phyloP scores from a whole-genome alignment of 2,797 vertebrate genomes.

The Hoplostethus atlanticus region DNA sequence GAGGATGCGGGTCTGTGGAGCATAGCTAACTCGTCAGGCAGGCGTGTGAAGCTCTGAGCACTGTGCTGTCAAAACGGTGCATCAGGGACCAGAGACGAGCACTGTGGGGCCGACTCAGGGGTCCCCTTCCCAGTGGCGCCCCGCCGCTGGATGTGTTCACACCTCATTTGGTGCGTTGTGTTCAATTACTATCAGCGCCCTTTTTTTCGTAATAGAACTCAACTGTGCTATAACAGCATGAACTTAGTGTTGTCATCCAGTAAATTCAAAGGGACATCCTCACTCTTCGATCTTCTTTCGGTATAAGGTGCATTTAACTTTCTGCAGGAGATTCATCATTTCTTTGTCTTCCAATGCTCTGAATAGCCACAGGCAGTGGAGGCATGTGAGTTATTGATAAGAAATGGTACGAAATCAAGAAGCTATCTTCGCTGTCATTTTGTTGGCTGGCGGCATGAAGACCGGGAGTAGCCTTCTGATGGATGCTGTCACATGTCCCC shows the following conservation, averaged over 20 bases:
- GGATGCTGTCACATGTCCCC: conserved; percentile 71
- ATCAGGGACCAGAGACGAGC: too few species aligned
- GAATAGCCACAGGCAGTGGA: conserved; percentile 31
- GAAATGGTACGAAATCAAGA: conserved; percentile 51
- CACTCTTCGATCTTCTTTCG: conserved; percentile 23
- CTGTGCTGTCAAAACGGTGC: too few species aligned
- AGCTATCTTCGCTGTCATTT: conserved; percentile 37
- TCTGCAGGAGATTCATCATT: conserved; percentile 18
- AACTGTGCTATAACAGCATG: background rate
- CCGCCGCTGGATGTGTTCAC: conserved; percentile 2
- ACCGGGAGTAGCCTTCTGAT: conserved; percentile 59
- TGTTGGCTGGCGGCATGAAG: conserved; percentile 52
- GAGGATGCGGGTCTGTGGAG: too few species aligned
- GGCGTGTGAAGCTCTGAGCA: too few species aligned
- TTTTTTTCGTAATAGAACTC: conserved; percentile 20
- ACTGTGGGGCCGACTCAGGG: too few species aligned
- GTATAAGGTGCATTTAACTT: conserved; percentile 11
- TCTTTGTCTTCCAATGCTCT: conserved; percentile 25
- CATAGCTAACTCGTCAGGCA: too few species aligned
- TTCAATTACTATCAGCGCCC: conserved; percentile 25
- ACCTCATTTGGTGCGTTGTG: conserved; percentile 31
- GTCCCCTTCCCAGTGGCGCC: too few species aligned
- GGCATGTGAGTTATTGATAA: conserved; percentile 71
- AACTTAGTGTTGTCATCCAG: conserved; percentile 18
- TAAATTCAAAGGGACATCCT: conserved; percentile 47